Percentiles rank a stretch among this genome's conserved stretches.
phyloP scores from a whole-genome alignment of 2,888 invertebrate genomes.

The Stratiomys singularior region DNA sequence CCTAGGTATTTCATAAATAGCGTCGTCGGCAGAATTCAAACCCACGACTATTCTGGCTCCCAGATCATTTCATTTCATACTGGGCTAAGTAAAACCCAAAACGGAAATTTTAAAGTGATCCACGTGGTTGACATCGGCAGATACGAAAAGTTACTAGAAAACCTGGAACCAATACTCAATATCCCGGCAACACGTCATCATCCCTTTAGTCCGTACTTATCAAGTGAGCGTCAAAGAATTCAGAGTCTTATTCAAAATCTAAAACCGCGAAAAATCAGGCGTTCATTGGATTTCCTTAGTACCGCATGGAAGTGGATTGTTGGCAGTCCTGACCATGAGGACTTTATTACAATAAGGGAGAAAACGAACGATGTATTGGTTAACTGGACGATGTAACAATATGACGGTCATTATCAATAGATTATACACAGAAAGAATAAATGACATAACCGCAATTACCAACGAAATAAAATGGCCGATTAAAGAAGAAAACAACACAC shows the following conservation, averaged over 20 bases:
- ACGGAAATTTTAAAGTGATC: too few species aligned
- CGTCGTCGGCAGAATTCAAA: too few species aligned
- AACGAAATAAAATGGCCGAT: background rate
- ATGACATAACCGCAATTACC: background rate
- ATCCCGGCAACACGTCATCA: conserved; percentile 1
- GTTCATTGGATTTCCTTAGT: conserved; percentile 8
- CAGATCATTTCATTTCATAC: background rate
- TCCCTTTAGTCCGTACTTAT: conserved; percentile 10
- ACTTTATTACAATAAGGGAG: too few species aligned
- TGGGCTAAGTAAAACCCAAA: background rate
- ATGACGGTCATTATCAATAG: background rate
- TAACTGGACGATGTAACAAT: too few species aligned
- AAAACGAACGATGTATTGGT: too few species aligned
- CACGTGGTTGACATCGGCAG: background rate
- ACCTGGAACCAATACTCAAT: conserved; percentile 7
- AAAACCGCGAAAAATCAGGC: background rate
- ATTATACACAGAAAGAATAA: background rate
- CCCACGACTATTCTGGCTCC: too few species aligned
- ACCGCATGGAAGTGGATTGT: conserved; percentile 8
- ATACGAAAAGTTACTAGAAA: background rate
- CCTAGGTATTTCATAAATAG: too few species aligned
- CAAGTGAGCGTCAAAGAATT: too few species aligned
- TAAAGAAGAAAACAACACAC: too few species aligned
- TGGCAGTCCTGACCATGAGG: too few species aligned
- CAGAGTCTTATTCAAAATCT: too few species aligned